Evolutionary conservation across 2,888 invertebrate species (phyloP), one percentile per base, ranked within the genome.

Genomic region (Thereva nobilitata): DNA sequence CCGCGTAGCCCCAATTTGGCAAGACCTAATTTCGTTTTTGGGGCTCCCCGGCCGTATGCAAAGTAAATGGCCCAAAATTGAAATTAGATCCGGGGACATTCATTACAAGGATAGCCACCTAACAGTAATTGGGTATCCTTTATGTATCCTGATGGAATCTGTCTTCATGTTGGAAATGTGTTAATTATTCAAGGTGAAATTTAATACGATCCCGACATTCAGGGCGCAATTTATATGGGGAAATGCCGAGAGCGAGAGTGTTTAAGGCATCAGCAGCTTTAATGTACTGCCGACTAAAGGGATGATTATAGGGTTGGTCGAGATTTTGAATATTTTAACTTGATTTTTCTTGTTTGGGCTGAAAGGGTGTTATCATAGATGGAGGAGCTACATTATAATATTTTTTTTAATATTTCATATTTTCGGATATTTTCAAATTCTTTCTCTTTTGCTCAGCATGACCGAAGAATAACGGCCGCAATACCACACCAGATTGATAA

Each of bases 131-230:
- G 61, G 61, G 42, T 50, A 50, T 61, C 50, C 61, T 50, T 50
- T 45, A 61, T 45, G 41, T 9, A n/a, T 40, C 4, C 9, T 61
- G 49, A n/a, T 61, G 50, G 50, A 61, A 61, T 61, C 7, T 50
- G 35, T 50, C 61, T 50, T 61, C 61, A 61, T 61, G 61, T 61
- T 49, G 61, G 50, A 61, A 61, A 61, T 61, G 50, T 49, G 61
- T 61, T 61, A 61, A 61, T 61, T 61, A 61, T 61, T 50, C 40
- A 61, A 61, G 61, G 61, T 61, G 61, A 61, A 50, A 61, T 61
- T 61, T 45, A 50, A 61, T 61, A 50, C 23, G 23, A 23, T 23
- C 10, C 53, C 40, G 5, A 10, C 38, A 5, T 49, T 2, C 10
- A 53, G 38, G 44, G 8, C n/a, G 44, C 44, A 12, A 10, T 12